Base-by-base conservation (phyloP, 2,888 invertebrate species). In the Oscheius sp. region DNA sequence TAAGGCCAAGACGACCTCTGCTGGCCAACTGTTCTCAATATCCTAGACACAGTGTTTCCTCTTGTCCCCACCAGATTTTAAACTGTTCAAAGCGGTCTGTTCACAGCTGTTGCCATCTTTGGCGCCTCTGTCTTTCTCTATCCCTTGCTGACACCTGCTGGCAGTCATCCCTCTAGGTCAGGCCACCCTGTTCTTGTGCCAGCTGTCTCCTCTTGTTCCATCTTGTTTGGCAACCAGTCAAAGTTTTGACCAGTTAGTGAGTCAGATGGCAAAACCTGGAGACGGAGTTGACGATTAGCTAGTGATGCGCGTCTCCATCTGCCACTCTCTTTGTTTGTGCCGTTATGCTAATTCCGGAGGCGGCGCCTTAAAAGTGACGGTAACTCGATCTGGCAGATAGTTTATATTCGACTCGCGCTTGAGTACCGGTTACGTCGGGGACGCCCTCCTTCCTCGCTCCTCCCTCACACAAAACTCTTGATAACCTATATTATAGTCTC, bases 331-430 rank as follows among this genome's bases (percentile, higher is more conserved):
- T 73, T 73, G 73, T 73, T 73, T 73, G 73, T 73, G 63, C 58
- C 55, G 57, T 57, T 63, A 73, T 73, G 73, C 73, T 58, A 73
- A 73, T 73, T 73, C 73, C 37, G 29, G 21, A 47, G 21, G 74
- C 50, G 62, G 73, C 65, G 51, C 48, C 68, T 42, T 48, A 66
- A 50, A 68, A 60, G 57, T 59, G 74, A 70, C 51, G 70, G 75
- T 72, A 75, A 75, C 66, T 57, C 72, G 72, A 75, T 71, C 53
- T 75, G 75, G 66, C 75, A 75, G 21, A 21, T 21, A 21, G 75
- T 75, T 75, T 75, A 75, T 75, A 47, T 42, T 42, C 60, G 53
- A 73, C 73, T 59, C 50, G 37, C 55, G 55, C 57, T 10, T 51
- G 73, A 63, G 73, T 73, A 73, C 65, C 73, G 65, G 73, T 73